Conservation (phyloP, 2,888 invertebrate species). For the Lymantria monacha region DNA sequence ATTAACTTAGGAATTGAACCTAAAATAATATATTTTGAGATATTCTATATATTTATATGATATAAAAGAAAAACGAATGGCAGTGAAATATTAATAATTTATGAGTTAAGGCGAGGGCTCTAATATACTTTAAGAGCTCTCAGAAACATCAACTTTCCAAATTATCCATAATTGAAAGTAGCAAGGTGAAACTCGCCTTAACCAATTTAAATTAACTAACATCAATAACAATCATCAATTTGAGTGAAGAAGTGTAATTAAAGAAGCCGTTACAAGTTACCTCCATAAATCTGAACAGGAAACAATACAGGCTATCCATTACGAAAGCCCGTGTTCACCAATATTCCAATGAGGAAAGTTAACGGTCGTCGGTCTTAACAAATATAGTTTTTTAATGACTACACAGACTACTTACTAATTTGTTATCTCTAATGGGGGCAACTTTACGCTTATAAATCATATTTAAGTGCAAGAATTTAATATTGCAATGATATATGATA, state of each 20-base stretch:
- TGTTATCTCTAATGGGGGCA: conserved; percentile 48
- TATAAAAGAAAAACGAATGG: too few species aligned
- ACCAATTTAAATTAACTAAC: conserved; percentile 66
- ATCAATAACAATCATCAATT: conserved; percentile 79
- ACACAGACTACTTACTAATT: conserved; percentile 56
- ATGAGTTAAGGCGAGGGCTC: conserved; percentile 8
- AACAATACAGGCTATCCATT: conserved; percentile 79
- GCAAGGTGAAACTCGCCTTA: conserved; percentile 48
- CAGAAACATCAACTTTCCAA: conserved; percentile 41
- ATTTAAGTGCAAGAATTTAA: conserved; percentile 42
- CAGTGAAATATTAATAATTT: not conserved
- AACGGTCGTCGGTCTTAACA: conserved; percentile 50
- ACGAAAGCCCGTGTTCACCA: conserved; percentile 66
- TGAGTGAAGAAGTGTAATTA: conserved; percentile 79
- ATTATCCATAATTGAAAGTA: conserved; percentile 48
- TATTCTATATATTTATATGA: too few species aligned
- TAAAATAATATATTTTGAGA: too few species aligned
- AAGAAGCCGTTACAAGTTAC: conserved; percentile 81
- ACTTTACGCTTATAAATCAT: conserved; percentile 55
- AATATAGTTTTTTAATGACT: conserved; percentile 77
- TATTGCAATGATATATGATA: conserved; percentile 31
- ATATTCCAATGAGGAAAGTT: conserved; percentile 77
- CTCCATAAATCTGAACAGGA: conserved; percentile 78
- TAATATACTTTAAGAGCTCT: conserved; percentile 21
- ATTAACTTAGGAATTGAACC: too few species aligned